Base-by-base conservation (phyloP, 2,797 vertebrate genomes). In the Gorsachius magnificus region DNA sequence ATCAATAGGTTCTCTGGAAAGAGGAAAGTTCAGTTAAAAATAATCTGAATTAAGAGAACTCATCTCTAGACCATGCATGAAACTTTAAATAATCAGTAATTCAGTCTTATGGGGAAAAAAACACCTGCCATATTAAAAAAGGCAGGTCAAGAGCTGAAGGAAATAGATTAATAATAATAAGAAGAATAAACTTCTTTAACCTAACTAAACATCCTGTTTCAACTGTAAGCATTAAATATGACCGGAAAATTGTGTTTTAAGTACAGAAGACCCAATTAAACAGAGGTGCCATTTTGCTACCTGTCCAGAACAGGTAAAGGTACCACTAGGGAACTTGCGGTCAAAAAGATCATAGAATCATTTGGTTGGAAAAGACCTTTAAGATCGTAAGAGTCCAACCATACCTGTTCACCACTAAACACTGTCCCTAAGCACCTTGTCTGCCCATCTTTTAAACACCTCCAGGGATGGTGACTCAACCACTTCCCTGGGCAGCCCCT, bases 1-100 rank as follows among this genome's bases (percentile, higher is more conserved):
- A 97, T 99, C 99, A 83, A 99, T 98, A 25, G 99, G 99, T 93
- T 98, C 98, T 95, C 99, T 99, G 94, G 51, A 58, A 91, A 58
- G 60, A 93, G 26, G 57, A 51, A 38, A 94, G 18, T 38, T 69
- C 80, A 53, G 16, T 96, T 87, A 93, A 33, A 83, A 89, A 28
- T 33, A 41, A 43, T 61, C 13, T 46, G 10, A 91, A n/a, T n/a
- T 61, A 71, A 71, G 35, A 1, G 5, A 82, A 76, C 12, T 79
- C 8, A 50, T 18, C 36, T 35, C n/a, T 28, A 28, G 28, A 58
- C 9, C 43, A 68, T 8, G 41, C 14, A 28, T 1, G 5, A 60
- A 75, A 83, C 14, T 83, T 45, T 9, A 63, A 81, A 58, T 26
- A 29, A 81, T 16, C 26, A 61, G 35, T 78, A 90, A 33, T 78